Percentiles rank a stretch among this genome's conserved stretches.
These are phyloP conservation scores for Brachionus koreanus DNA, from an alignment of 1,140 invertebrate genomes.

Conservation along the genomic window DNA sequence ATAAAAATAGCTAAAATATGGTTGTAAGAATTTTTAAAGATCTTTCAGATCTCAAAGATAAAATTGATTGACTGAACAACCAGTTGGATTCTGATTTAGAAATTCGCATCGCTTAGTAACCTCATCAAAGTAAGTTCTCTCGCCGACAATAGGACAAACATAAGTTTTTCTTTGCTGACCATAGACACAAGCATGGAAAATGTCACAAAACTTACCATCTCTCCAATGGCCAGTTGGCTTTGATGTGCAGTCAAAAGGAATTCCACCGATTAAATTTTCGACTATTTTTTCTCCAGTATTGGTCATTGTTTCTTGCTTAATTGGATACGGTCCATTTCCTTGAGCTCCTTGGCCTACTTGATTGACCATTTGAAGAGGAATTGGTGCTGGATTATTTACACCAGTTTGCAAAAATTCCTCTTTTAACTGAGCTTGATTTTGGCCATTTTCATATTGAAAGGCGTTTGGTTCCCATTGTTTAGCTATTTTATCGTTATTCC, in stretches of 20 bases:
- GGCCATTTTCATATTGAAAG: neutral
- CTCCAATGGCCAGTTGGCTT: constrained; percentile 22
- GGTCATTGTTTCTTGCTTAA: constrained; percentile 31
- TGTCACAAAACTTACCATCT: constrained; percentile 31
- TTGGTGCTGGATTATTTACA: neutral
- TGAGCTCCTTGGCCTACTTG: neutral
- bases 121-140: too few relatives aligned
- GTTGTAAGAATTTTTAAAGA: neutral
- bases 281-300: constrained; percentile 36
- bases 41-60: constrained; percentile 35
- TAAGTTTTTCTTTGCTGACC: constrained; percentile 31
- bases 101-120: constrained; percentile 10
- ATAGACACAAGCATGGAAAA: constrained; percentile 39
- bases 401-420: neutral
- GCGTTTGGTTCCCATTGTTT: constrained; percentile 4
- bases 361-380: neutral
- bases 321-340: neutral
- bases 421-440: neutral
- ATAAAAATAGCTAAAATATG: neutral
- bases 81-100: neutral
- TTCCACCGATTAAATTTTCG: constrained; percentile 33
- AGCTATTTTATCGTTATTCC: constrained; percentile 38
- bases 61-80: neutral
- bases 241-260: constrained; percentile 31
- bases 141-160: neutral